Evolutionary conservation across 1,140 invertebrate genomes (phyloP).

Genomic region (Bombus picipes): DNA sequence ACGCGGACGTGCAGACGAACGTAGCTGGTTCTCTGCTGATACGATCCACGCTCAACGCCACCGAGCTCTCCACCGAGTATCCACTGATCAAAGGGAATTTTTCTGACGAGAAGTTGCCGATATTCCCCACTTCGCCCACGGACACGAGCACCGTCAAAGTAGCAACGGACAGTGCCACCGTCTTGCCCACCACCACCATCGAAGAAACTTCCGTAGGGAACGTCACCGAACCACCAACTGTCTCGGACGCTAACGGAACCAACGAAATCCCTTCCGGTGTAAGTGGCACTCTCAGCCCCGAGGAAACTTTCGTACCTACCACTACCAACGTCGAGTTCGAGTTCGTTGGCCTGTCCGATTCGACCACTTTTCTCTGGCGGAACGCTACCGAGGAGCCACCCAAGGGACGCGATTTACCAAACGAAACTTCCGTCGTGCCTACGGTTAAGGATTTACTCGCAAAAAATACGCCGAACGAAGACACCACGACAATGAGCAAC

Average conservation of each 20-base stretch:
- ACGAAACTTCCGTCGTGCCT: not conserved
- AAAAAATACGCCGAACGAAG: not conserved
- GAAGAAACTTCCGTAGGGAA: not conserved
- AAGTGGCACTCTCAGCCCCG: not conserved
- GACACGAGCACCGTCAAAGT: conserved; percentile 9
- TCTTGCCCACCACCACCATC: not conserved
- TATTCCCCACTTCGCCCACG: not conserved
- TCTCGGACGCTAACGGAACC: conserved; percentile 5
- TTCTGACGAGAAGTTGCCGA: conserved; percentile 2
- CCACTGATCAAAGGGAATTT: conserved; percentile 24
- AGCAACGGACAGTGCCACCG: not conserved
- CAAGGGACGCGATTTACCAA: not conserved
- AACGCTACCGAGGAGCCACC: conserved; percentile 26
- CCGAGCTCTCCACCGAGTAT: conserved; percentile 45
- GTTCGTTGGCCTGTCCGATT: conserved; percentile 73
- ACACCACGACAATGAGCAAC: conserved; percentile 27
- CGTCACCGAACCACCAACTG: not conserved
- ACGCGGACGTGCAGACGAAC: conserved; percentile 51
- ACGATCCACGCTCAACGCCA: conserved; percentile 55
- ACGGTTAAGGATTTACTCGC: not conserved
- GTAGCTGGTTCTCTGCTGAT: conserved; percentile 44
- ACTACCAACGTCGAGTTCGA: conserved; percentile 74
- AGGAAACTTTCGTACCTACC: conserved; percentile 50
- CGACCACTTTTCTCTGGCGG: not conserved
- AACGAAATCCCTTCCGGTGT: conserved; percentile 19